Percentiles rank a stretch among this genome's conserved stretches.
phyloP scores from a whole-genome alignment of 2,113 vertebrate species.

The Malurus cyaneus region DNA sequence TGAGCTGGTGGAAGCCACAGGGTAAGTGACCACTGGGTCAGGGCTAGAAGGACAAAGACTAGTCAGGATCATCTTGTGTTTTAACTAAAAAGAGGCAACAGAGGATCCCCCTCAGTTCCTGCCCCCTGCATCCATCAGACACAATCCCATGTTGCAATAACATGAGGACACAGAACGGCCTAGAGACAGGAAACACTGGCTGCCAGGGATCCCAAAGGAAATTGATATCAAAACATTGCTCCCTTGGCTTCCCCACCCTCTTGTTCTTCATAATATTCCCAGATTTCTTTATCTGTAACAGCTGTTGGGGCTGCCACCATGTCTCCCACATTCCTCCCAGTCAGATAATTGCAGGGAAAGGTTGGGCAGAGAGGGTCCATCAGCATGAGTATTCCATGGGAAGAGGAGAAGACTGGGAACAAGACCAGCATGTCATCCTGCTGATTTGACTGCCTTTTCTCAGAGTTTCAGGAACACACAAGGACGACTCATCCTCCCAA shows the following conservation, averaged over 20 bases:
- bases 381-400: background rate
- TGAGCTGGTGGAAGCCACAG: background rate
- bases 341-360: background rate
- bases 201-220: background rate
- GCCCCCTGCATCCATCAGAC: background rate
- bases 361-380: background rate
- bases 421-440: background rate
- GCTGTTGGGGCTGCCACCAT: background rate
- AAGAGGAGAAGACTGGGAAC: background rate
- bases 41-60: background rate
- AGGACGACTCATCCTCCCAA: background rate
- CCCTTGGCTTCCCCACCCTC: background rate
- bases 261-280: background rate
- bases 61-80: background rate
- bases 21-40: background rate
- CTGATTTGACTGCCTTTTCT: background rate
- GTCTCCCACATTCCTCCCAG: rapidly evolving
- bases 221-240: background rate
- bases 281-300: background rate
- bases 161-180: background rate
- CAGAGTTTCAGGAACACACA: background rate
- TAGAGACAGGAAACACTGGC: background rate
- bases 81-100: background rate
- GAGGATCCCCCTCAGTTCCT: background rate
- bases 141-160: rapidly evolving